Percentiles rank a stretch among this genome's conserved stretches.
These are phyloP conservation scores for Sesamia nonagrioides DNA, from an alignment of 1,140 invertebrate genomes.

Conservation along the genomic window DNA sequence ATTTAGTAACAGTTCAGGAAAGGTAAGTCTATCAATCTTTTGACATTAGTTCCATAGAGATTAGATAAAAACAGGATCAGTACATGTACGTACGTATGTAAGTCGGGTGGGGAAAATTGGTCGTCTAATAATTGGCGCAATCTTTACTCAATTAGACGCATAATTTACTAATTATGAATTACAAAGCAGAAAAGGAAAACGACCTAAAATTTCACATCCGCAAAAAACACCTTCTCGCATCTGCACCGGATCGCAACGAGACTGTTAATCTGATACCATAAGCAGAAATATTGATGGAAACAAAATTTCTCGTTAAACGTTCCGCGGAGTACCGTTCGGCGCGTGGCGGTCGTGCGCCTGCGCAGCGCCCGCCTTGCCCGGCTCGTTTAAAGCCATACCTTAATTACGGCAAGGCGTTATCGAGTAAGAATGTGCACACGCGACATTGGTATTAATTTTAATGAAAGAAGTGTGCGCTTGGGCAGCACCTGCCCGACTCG, in stretches of 20 bases:
- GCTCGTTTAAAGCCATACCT: conserved; percentile 79
- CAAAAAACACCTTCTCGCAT: conserved; percentile 10
- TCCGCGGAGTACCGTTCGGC: conserved; percentile 70
- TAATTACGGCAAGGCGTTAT: conserved; percentile 86
- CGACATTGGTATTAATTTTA: conserved; percentile 88
- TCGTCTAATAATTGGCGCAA: too few relatives aligned
- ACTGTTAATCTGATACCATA: conserved; percentile 80
- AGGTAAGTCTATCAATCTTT: too few relatives aligned
- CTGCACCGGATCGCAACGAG: conserved; percentile 31
- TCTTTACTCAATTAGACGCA: too few relatives aligned
- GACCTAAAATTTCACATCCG: not conserved
- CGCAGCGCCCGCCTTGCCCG: conserved; percentile 63
- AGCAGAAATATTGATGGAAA: conserved; percentile 74
- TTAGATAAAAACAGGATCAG: too few relatives aligned
- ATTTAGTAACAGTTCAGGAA: too few relatives aligned
- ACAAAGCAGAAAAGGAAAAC: not conserved
- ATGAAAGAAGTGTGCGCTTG: conserved; percentile 86
- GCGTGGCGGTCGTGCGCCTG: conserved; percentile 80
- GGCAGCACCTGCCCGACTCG: conserved; percentile 75
- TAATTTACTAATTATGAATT: too few relatives aligned
- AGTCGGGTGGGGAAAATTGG: too few relatives aligned
- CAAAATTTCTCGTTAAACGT: conserved; percentile 74
- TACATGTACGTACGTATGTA: too few relatives aligned
- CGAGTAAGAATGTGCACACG: conserved; percentile 86
- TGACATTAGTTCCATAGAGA: too few relatives aligned